phyloP scores from a whole-genome alignment of 2,797 vertebrate species.

The Pseudochaenichthys georgianus region DNA sequence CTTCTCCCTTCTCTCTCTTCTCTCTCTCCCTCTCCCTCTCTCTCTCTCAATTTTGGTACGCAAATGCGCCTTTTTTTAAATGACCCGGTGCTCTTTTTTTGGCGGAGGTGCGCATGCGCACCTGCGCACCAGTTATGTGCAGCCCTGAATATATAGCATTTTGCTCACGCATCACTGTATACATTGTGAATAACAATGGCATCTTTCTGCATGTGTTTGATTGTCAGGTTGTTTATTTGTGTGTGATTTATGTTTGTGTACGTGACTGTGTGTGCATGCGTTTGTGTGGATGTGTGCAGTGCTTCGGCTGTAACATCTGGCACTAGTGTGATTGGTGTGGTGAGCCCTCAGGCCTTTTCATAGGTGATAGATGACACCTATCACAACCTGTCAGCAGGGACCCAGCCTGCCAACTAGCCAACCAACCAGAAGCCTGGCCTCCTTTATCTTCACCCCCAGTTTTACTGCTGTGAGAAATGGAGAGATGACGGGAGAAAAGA shows the following conservation, averaged over 20 bases:
- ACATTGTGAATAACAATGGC: slow-evolving; percentile 56
- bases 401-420: slow-evolving; percentile 64
- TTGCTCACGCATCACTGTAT: slow-evolving; percentile 16
- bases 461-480: slow-evolving; percentile 54
- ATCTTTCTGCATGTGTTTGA: slow-evolving; percentile 47
- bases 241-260: slow-evolving; percentile 57
- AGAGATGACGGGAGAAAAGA: slow-evolving; percentile 36
- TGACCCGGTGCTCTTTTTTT: too few species aligned
- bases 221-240: slow-evolving; percentile 52
- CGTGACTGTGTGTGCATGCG: slow-evolving; percentile 3
- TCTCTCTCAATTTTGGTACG: too few species aligned
- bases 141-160: slow-evolving; percentile 5
- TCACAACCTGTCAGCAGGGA: slow-evolving; percentile 80
- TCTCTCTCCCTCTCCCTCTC: too few species aligned
- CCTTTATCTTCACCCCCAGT: slow-evolving; percentile 60
- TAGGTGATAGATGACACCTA: slow-evolving; percentile 81
- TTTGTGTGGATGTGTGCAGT: slow-evolving; percentile 28
- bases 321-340: slow-evolving; percentile 77
- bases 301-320: slow-evolving; percentile 81
- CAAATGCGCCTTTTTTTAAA: too few species aligned
- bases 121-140: too few species aligned
- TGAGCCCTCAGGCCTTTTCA: slow-evolving; percentile 78
- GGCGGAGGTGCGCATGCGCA: too few species aligned
- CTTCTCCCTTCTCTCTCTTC: too few species aligned
- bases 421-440: slow-evolving; percentile 69